phyloP scores from a whole-genome alignment of 2,113 vertebrate species.

The Tor tambroides region DNA sequence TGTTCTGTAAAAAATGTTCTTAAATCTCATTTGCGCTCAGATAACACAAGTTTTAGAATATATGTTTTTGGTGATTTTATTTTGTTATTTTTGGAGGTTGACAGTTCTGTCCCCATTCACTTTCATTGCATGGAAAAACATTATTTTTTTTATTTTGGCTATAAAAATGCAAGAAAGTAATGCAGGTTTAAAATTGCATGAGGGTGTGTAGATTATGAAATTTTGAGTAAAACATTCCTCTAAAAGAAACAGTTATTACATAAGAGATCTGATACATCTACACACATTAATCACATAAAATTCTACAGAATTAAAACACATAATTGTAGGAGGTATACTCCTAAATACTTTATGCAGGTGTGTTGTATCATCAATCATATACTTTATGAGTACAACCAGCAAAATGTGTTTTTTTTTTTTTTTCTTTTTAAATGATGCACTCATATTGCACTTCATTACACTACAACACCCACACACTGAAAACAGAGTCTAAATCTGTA shows the following conservation, averaged over 20 bases:
- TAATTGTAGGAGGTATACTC: background rate
- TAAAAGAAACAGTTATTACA: background rate
- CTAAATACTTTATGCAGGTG: background rate
- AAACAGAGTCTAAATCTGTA: background rate
- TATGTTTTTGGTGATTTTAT: background rate
- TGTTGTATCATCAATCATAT: background rate
- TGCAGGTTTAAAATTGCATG: background rate
- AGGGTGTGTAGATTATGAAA: background rate
- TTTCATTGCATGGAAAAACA: background rate
- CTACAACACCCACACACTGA: conserved; percentile 13
- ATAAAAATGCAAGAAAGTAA: background rate
- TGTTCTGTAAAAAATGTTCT: too few relatives aligned
- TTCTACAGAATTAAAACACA: background rate
- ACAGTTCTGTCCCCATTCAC: background rate
- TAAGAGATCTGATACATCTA: background rate
- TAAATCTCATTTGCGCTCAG: too few relatives aligned
- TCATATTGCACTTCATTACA: conserved; percentile 5
- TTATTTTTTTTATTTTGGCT: background rate
- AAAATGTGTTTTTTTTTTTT: background rate
- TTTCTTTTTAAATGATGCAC: background rate
- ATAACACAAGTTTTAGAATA: too few relatives aligned
- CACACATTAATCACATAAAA: background rate
- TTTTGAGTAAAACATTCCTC: background rate
- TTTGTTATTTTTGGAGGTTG: background rate
- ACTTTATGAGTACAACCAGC: background rate